Evolutionary conservation across 2,888 invertebrate species (phyloP).

Genomic region (Elgonia sp.): DNA sequence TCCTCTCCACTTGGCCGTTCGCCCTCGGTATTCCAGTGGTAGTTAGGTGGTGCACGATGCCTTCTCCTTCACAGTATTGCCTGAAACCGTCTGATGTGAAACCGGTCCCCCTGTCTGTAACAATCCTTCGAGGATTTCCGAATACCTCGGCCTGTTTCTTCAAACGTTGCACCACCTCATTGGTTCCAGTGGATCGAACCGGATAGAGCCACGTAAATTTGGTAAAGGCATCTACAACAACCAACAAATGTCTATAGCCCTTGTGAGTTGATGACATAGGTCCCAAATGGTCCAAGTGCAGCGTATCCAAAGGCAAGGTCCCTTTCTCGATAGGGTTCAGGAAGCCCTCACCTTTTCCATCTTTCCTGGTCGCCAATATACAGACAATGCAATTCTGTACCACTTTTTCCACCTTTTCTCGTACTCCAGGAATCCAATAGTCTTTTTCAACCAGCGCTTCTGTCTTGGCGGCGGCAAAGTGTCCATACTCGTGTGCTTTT

Average conservation of each 20-base stretch:
- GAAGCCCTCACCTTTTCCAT: background rate
- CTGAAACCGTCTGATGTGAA: conserved; percentile 63
- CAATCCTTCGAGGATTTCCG: conserved; percentile 71
- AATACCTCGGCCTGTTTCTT: conserved; percentile 57
- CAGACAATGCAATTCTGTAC: background rate
- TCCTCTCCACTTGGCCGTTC: conserved; percentile 59
- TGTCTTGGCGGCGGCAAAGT: background rate
- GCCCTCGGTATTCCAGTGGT: conserved; percentile 52
- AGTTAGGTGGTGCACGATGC: conserved; percentile 13
- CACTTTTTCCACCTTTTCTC: background rate
- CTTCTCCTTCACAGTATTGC: conserved; percentile 37
- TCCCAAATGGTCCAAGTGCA: conserved; percentile 8
- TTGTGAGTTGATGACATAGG: background rate
- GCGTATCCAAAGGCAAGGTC: background rate
- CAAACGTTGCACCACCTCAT: background rate
- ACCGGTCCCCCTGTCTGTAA: conserved; percentile 72
- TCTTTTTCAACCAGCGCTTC: background rate
- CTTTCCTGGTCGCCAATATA: background rate
- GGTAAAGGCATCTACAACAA: background rate
- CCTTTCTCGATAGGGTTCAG: background rate
- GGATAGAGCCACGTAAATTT: conserved; percentile 12
- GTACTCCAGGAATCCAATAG: background rate
- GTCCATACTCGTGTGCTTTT: background rate
- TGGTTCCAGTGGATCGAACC: background rate
- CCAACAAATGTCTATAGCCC: background rate